A percentile compares a stretch with the other conserved stretches of the same genome.
phyloP scores from a whole-genome alignment of 35 echinoderm and acorn worm genomes.

The Apostichopus parvimensis region DNA sequence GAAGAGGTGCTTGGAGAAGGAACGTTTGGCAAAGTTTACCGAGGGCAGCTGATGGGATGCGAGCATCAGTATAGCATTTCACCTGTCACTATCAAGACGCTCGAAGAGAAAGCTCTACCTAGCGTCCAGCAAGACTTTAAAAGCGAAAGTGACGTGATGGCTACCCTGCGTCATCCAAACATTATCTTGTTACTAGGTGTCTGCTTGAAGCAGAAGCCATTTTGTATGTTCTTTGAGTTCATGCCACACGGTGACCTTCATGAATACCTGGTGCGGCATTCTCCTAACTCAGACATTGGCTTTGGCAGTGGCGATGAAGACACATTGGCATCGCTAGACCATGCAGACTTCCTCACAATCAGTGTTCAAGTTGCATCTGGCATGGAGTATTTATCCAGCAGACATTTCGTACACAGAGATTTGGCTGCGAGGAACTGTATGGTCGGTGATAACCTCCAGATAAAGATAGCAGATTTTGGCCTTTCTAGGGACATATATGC shows the following conservation, averaged over 20 bases:
- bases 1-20: conserved; percentile 87
- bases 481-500: conserved; percentile 94
- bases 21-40: conserved; percentile 91
- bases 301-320: conserved; percentile 95
- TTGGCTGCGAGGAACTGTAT: conserved; percentile 97
- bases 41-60: conserved; percentile 82
- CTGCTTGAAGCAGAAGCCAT: conserved; percentile 71
- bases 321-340: conserved; percentile 84
- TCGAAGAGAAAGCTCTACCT: conserved; percentile 66
- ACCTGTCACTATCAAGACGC: conserved; percentile 84
- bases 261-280: conserved; percentile 87
- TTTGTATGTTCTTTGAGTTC: conserved; percentile 95
- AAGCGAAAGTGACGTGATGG: conserved; percentile 83
- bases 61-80: conserved; percentile 88
- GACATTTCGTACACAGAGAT: conserved; percentile 93
- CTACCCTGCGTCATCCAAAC: conserved; percentile 81
- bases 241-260: conserved; percentile 88
- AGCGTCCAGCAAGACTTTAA: conserved; percentile 85
- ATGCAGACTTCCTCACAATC: conserved; percentile 86
- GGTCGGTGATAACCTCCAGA: conserved; percentile 88
- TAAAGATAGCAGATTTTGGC: conserved; percentile 98
- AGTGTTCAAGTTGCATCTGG: conserved; percentile 93
- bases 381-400: conserved; percentile 95
- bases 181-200: conserved; percentile 91
- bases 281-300: conserved; percentile 94